A percentile compares a stretch with the other conserved stretches of the same genome.
phyloP scores from a whole-genome alignment of 2,797 vertebrate genomes.

The Esox lucius region DNA sequence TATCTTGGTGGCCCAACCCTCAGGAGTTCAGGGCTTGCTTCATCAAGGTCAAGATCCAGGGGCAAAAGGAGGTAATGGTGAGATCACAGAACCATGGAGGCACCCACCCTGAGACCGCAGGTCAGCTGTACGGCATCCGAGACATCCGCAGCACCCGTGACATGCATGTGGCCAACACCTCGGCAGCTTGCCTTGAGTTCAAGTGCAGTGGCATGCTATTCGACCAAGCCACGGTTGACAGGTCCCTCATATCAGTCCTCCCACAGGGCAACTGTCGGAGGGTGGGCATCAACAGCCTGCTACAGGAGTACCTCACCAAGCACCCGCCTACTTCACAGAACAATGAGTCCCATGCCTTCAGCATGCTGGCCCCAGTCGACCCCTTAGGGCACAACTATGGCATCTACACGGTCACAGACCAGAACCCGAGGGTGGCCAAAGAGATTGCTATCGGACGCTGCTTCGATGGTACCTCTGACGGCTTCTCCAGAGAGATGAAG shows the following conservation, averaged over 20 bases:
- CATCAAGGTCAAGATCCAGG: conserved; percentile 91
- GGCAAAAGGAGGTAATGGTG: conserved; percentile 91
- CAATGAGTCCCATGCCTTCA: conserved; percentile 81
- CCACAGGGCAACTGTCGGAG: conserved; percentile 90
- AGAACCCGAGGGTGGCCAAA: conserved; percentile 92
- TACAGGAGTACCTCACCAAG: conserved; percentile 88
- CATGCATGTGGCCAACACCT: conserved; percentile 69
- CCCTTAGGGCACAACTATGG: conserved; percentile 97
- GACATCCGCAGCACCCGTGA: conserved; percentile 92
- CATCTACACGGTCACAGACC: conserved; percentile 97
- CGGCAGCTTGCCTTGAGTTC: conserved; percentile 92
- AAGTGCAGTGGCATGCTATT: conserved; percentile 97
- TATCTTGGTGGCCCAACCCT: conserved; percentile 98
- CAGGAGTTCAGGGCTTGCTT: conserved; percentile 97
- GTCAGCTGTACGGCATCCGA: conserved; percentile 90
- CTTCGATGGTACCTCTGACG: conserved; percentile 95
- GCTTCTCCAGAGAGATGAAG: conserved; percentile 95
- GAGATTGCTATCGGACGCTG: conserved; percentile 98
- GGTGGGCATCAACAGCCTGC: conserved; percentile 79
- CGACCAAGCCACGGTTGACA: conserved; percentile 85
- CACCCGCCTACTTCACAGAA: conserved; percentile 81
- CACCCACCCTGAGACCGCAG: conserved; percentile 81
- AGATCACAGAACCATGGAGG: conserved; percentile 87
- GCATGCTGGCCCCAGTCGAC: conserved; percentile 92
- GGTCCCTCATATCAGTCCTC: conserved; percentile 84